phyloP scores from a whole-genome alignment of 1,140 invertebrate genomes.

The Gryon sp. region DNA sequence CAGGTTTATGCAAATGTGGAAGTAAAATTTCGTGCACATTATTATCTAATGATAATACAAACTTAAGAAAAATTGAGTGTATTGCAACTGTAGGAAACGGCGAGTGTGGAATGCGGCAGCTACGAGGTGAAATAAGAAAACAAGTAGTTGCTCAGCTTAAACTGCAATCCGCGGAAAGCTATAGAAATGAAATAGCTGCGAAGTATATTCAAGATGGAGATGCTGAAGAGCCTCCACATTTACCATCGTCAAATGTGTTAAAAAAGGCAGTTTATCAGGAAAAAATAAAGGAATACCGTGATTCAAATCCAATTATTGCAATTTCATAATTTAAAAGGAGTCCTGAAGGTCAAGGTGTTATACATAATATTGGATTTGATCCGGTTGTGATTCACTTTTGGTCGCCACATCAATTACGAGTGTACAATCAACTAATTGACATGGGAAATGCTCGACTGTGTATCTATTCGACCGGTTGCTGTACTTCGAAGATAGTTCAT shows the following conservation, averaged over 20 bases:
- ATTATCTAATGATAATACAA: background rate
- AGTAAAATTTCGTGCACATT: conserved; percentile 1
- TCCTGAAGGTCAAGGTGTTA: background rate
- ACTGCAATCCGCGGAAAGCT: background rate
- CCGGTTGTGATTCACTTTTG: conserved; percentile 18
- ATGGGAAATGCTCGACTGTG: background rate
- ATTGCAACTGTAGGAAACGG: background rate
- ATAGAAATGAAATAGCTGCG: background rate
- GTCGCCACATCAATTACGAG: conserved; percentile 18
- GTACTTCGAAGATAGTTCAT: background rate
- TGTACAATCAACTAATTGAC: conserved; percentile 15
- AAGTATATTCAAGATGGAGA: conserved; percentile 6
- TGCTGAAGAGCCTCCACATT: conserved; percentile 2
- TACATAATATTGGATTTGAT: conserved; percentile 2
- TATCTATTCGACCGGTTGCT: conserved; percentile 8
- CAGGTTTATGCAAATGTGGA: conserved; percentile 31
- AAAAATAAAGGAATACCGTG: conserved; percentile 2
- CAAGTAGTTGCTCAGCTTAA: background rate
- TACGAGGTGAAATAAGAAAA: conserved; percentile 1
- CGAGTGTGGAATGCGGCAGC: conserved; percentile 14
- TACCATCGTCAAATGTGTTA: conserved; percentile 8
- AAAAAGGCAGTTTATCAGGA: conserved; percentile 1
- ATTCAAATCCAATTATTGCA: conserved; percentile 14
- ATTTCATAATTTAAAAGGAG: conserved; percentile 12
- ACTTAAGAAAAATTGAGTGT: conserved; percentile 12